Percentiles rank a stretch among this genome's conserved stretches.
Conservation (phyloP, 2,113 vertebrate species). For the Vidua macroura region DNA sequence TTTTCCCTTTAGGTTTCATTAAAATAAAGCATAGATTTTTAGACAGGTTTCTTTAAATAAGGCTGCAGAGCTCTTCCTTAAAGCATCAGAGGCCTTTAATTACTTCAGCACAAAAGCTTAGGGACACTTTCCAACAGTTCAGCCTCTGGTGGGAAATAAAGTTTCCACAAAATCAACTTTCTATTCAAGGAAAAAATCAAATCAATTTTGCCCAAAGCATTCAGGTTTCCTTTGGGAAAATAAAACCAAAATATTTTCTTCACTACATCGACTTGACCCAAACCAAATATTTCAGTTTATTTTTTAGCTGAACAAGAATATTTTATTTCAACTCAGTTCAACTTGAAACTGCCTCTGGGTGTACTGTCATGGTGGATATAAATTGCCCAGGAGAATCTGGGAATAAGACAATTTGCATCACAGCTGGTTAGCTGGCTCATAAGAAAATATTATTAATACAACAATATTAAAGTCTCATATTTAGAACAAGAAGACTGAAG, state of each 20-base stretch:
- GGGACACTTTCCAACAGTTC: background rate
- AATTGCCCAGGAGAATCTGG: background rate
- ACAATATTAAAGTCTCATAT: background rate
- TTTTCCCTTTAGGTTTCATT: background rate
- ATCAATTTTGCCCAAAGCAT: background rate
- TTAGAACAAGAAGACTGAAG: background rate
- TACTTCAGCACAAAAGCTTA: background rate
- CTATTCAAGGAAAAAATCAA: background rate
- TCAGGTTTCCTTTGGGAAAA: constrained; percentile 11
- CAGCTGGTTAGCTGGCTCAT: background rate
- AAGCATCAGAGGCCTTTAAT: background rate
- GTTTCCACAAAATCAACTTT: background rate
- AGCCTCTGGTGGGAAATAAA: background rate
- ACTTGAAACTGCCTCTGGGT: background rate
- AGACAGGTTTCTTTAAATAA: background rate
- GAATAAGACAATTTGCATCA: constrained; percentile 27
- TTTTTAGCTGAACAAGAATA: background rate
- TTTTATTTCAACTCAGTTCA: constrained; percentile 7
- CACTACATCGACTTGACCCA: background rate
- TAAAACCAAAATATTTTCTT: constrained; percentile 13
- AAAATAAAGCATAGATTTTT: background rate
- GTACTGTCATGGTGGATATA: background rate
- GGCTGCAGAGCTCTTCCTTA: background rate
- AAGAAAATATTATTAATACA: constrained; percentile 10
- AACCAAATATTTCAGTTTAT: background rate